A percentile compares a stretch with the other conserved stretches of the same genome.
phyloP scores from a whole-genome alignment of 2,113 vertebrate species.

The Nestor notabilis region DNA sequence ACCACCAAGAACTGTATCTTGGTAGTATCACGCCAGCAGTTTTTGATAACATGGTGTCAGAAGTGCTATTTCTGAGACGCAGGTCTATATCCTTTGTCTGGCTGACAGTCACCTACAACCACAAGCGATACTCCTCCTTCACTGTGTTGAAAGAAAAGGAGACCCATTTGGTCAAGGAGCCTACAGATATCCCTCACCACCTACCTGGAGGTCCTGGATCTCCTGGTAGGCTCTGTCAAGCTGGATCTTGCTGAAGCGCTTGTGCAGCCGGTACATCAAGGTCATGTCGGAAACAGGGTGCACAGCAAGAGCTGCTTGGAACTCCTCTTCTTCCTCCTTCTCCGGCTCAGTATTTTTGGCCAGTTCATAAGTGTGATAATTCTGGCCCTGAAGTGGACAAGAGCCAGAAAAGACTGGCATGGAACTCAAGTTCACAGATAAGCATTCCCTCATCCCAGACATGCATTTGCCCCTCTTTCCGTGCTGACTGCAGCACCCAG shows the following conservation, averaged over 20 bases:
- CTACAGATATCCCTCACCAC: background rate
- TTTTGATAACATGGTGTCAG: fast-evolving
- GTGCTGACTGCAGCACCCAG: background rate
- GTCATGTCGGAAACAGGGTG: slow-evolving; percentile 88
- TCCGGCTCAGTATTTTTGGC: slow-evolving; percentile 91
- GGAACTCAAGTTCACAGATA: background rate
- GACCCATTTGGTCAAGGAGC: background rate
- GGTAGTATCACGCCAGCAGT: background rate
- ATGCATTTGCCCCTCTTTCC: background rate
- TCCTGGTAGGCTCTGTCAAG: slow-evolving; percentile 88
- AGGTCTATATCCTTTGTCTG: background rate
- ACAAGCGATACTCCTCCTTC: background rate
- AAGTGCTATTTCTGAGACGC: background rate
- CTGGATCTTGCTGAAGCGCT: slow-evolving; percentile 90
- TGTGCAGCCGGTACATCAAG: slow-evolving; percentile 95
- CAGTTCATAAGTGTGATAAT: slow-evolving; percentile 88
- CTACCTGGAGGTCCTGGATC: slow-evolving; percentile 93
- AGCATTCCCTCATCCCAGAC: background rate
- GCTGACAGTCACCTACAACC: background rate
- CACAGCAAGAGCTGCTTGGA: slow-evolving; percentile 86
- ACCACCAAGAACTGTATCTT: background rate
- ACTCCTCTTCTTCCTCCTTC: slow-evolving; percentile 84
- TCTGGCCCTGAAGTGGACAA: slow-evolving; percentile 81
- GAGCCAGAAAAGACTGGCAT: background rate
- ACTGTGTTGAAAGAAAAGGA: background rate